Evolutionary conservation across 2,113 vertebrate species (phyloP), one percentile per base, ranked within the genome.

Genomic region (Varanus salvator): DNA sequence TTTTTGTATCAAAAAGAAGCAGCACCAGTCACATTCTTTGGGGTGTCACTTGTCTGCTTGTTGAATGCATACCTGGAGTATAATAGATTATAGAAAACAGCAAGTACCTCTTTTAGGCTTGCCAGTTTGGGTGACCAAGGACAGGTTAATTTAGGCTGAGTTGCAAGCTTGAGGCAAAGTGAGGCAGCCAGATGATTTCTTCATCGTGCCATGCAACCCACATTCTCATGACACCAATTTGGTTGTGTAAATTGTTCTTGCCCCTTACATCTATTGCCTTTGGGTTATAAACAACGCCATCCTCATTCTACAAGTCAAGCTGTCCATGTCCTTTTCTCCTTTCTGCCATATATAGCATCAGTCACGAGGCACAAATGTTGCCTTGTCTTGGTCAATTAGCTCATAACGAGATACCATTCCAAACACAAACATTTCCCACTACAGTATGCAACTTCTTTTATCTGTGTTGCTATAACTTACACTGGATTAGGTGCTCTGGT

Each of bases 251-350:
- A 87, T 0, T 88, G 48, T 25, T 29, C 71, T 92, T 9, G 12
- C 87, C 94, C 91, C 91, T 93, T 83, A 86, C n/a, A 74, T 75
- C 86, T 68, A 90, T 54, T 87, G 93, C 72, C 87, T 85, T 48
- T 64, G 91, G 31, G 31, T 87, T n/a, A 48, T 74, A 74, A 80
- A 74, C 21, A 64, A 71, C 81, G 38, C 52, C 2, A 52, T 3
- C 1, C 75, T 88, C 21, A 0, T 34, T 68, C 93, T 76, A 71
- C 57, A 74, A 54, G n/a, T 74, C 50, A 86, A 91, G 84, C 68
- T 68, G 50, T 80, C 12, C 2, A 3, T 68, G 52, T 1, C 87
- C 75, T 12, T 82, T 81, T 93, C 90, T 93, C 89, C 87, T 86
- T 87, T 80, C 84, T 87, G 75, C 87, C 86, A 44, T 25, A 29